Base-by-base conservation (phyloP, 2,113 vertebrate genomes). In the Odobenus rosmarus region DNA sequence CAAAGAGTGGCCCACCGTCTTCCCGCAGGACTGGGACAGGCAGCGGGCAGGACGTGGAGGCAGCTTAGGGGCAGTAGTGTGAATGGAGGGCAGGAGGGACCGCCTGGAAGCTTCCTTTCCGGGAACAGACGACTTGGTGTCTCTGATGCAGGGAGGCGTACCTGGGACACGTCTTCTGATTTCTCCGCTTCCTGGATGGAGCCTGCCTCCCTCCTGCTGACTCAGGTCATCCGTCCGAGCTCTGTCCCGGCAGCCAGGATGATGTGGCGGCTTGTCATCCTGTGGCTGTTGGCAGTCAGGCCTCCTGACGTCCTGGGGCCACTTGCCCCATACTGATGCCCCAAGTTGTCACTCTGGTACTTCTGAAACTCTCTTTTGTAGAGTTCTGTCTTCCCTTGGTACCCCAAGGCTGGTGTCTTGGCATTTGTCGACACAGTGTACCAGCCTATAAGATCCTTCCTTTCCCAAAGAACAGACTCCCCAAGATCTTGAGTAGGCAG, bases 191-290 rank as follows among this genome's bases (percentile, higher is more conserved):
- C 76, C 26, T 42, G 4, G 7, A 12, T 10, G 31, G 31, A 61
- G 9, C 11, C 3, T 14, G 4, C 55, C 67, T 74, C 57, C 72
- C 49, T 49, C 16, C 80, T 0, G 15, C 0, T 1, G 39, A 46
- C 31, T 15, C 55, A 1, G 31, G 53, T 28, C 7, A 1, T n/a
- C 53, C 0, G 4, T 0, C 5, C 6, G 1, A 4, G 39, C 13
- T 21, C 67, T 4, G 67, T 14, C 89, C 15, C 0, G 0, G 49
- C 49, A 10, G n/a, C 0, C 0, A 0, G 61, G 28, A 16, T 0
- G 3, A 1, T 1, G 0, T 3, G 16, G 31, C 1, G 0, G 39
- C 39, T 1, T 1, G 2, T 28, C 33, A 7, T 10, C 10, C 64
- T 31, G 6, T 21, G 23, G 53, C 1, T 31, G 4, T 15, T 1